These are phyloP conservation scores for Chascanopsetta lugubris DNA, from an alignment of 2,113 vertebrate genomes.

Conservation along the genomic window DNA sequence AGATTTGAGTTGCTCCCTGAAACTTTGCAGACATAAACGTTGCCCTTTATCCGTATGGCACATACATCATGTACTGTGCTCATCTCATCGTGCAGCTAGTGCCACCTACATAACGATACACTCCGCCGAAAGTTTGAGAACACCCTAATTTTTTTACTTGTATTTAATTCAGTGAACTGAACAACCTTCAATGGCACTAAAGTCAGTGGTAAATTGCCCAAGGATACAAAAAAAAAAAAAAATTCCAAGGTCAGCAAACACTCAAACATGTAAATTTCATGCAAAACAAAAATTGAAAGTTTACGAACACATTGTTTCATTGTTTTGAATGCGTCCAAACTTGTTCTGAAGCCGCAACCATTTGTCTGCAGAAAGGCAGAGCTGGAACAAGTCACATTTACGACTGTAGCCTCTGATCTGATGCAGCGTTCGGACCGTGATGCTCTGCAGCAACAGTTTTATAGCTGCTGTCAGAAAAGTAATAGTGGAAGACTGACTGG, in stretches of 20 bases:
- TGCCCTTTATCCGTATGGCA: neutral
- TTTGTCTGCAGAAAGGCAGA: neutral
- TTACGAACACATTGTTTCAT: neutral
- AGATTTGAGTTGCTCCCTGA: neutral
- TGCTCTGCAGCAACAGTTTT: neutral
- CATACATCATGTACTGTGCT: neutral
- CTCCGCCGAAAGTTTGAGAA: neutral
- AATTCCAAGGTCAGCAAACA: neutral
- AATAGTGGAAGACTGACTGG: neutral
- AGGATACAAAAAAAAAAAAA: neutral
- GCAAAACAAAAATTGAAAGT: neutral
- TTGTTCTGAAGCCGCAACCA: neutral
- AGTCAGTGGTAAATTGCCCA: neutral
- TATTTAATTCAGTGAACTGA: neutral
- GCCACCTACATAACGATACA: neutral
- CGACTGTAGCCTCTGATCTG: neutral
- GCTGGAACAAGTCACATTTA: neutral
- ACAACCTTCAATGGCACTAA: neutral
- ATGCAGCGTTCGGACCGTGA: neutral
- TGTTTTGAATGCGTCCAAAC: neutral
- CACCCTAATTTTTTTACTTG: neutral
- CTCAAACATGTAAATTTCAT: neutral
- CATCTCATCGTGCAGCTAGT: neutral
- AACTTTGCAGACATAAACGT: neutral
- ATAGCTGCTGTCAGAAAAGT: neutral